Evolutionary conservation across 2,797 vertebrate species (phyloP).

Genomic region (Cynodonichthys magdalenae): DNA sequence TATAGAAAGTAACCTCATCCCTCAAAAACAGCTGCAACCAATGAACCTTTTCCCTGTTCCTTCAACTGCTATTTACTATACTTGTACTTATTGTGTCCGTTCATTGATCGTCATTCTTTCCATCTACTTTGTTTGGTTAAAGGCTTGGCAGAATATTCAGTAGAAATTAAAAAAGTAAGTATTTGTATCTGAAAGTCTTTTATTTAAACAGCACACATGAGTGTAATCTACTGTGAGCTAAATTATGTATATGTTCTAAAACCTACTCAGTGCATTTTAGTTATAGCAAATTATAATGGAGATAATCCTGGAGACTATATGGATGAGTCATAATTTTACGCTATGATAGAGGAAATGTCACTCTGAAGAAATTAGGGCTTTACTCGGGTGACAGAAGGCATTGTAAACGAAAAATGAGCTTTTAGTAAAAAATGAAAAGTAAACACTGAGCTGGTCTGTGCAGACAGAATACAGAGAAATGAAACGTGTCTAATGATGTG

Average conservation of each 20-base stretch:
- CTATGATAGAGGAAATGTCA: no score
- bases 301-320: background rate
- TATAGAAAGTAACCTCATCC: slow-evolving; percentile 4
- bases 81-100: background rate
- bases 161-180: background rate
- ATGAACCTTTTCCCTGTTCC: slow-evolving; percentile 19
- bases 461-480: no score
- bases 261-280: background rate
- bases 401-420: background rate
- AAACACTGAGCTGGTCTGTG: background rate
- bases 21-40: slow-evolving; percentile 3
- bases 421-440: background rate
- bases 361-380: background rate
- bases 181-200: background rate
- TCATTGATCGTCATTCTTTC: slow-evolving; percentile 11
- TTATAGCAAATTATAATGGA: background rate
- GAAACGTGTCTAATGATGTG: no score
- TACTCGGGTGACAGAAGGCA: no score
- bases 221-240: background rate
- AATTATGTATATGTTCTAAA: background rate
- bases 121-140: background rate
- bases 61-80: background rate
- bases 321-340: background rate
- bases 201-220: background rate
- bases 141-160: slow-evolving; percentile 4